phyloP scores from a whole-genome alignment of 2,113 vertebrate species.

The Ptychochromis oligacanthus region DNA sequence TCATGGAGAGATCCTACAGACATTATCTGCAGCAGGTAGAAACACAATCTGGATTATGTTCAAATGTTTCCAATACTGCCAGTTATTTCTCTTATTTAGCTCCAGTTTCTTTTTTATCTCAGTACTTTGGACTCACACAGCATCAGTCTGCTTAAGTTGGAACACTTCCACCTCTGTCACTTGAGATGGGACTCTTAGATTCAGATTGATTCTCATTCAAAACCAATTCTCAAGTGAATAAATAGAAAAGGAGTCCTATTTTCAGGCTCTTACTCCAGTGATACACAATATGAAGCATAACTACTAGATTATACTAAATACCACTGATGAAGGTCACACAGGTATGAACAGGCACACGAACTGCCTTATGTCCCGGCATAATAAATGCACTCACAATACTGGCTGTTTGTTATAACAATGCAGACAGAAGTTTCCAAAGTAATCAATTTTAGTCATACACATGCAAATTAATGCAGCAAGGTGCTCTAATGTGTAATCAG shows the following conservation, averaged over 20 bases:
- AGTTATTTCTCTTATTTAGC: constrained; percentile 9
- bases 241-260: not conserved
- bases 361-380: not conserved
- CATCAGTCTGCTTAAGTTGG: constrained; percentile 15
- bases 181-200: not conserved
- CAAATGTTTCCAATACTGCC: not conserved
- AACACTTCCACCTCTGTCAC: constrained; percentile 6
- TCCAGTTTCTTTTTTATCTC: constrained; percentile 14
- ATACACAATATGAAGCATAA: not conserved
- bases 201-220: constrained; percentile 3
- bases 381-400: not conserved
- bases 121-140: not conserved
- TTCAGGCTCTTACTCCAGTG: not conserved
- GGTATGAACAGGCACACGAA: not conserved
- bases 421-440: not conserved
- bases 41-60: not conserved
- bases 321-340: not conserved
- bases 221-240: not conserved
- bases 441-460: not conserved
- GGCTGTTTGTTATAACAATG: not conserved
- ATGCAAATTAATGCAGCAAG: not conserved
- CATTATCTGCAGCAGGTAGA: not conserved
- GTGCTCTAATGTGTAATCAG: not conserved
- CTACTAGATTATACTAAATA: not conserved
- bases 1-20: not conserved